Conservation (phyloP, 2,797 vertebrate genomes). For the Microctenopoma steveboyesi region DNA sequence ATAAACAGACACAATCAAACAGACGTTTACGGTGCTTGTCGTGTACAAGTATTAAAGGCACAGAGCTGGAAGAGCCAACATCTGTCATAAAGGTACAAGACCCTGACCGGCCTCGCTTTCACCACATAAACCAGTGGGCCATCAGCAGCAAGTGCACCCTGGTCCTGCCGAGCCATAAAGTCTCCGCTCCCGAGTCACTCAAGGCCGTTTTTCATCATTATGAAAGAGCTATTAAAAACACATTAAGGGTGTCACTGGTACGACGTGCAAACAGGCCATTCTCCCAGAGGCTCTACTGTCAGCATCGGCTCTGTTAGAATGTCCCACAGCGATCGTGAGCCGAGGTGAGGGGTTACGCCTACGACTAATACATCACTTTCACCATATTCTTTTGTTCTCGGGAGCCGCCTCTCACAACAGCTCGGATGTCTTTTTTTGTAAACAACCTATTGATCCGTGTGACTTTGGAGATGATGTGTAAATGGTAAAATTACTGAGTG, state of each 20-base stretch:
- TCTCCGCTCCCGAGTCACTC: slow-evolving; percentile 65
- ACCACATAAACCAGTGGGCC: slow-evolving; percentile 74
- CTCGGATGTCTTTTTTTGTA: slow-evolving; percentile 26
- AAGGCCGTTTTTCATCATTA: slow-evolving; percentile 81
- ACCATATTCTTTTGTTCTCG: slow-evolving; percentile 29
- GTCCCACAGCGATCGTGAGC: slow-evolving; percentile 59
- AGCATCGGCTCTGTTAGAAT: slow-evolving; percentile 37
- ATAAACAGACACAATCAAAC: slow-evolving; percentile 57
- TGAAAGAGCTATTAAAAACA: slow-evolving; percentile 82
- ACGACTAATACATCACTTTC: slow-evolving; percentile 61
- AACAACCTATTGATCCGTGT: slow-evolving; percentile 50
- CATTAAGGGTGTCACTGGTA: slow-evolving; percentile 75
- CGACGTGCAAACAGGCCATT: slow-evolving; percentile 61
- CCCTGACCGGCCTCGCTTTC: slow-evolving; percentile 65
- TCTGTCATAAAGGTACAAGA: slow-evolving; percentile 73
- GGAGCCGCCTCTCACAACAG: slow-evolving; percentile 14
- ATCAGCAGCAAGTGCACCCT: slow-evolving; percentile 39
- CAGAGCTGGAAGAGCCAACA: slow-evolving; percentile 57
- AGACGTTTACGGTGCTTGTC: slow-evolving; percentile 54
- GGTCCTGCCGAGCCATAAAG: slow-evolving; percentile 67
- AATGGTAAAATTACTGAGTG: slow-evolving; percentile 50
- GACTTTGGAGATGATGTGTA: slow-evolving; percentile 39
- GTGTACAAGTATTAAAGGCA: slow-evolving; percentile 55
- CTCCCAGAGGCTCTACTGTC: slow-evolving; percentile 65
- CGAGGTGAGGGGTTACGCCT: slow-evolving; percentile 72